Percentiles rank a stretch among this genome's conserved stretches.
phyloP scores from a whole-genome alignment of 2,888 invertebrate genomes.

The Yponomeuta malinellus region DNA sequence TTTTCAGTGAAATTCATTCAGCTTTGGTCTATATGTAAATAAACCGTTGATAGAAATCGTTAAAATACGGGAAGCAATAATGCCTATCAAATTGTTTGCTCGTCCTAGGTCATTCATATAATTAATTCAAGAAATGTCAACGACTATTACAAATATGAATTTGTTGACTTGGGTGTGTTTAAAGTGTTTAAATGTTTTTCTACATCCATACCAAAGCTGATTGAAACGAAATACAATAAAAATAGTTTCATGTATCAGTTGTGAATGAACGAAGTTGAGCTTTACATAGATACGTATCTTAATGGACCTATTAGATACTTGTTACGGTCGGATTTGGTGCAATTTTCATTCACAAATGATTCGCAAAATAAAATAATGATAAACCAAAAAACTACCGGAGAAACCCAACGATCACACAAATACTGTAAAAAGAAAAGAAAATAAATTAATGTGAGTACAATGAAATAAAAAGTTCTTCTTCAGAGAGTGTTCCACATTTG shows the following conservation, averaged over 20 bases:
- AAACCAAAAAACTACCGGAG: slow-evolving; percentile 66
- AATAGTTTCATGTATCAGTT: not conserved
- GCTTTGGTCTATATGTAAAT: no score
- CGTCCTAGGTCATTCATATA: no score
- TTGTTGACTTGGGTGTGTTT: no score
- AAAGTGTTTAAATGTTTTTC: no score
- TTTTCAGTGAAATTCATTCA: no score
- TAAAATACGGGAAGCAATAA: no score
- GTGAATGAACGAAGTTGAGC: not conserved
- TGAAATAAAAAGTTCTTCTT: slow-evolving; percentile 31
- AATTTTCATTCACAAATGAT: slow-evolving; percentile 8
- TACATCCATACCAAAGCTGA: no score
- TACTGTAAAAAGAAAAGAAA: slow-evolving; percentile 53
- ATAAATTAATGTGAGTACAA: slow-evolving; percentile 30
- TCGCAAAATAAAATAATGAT: slow-evolving; percentile 20
- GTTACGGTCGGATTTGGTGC: not conserved
- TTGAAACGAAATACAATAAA: not conserved
- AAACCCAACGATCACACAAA: slow-evolving; percentile 62
- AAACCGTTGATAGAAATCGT: no score
- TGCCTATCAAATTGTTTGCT: no score
- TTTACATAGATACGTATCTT: not conserved
- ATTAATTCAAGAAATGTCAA: no score
- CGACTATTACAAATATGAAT: no score
- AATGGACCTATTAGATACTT: no score
- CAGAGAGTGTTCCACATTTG: slow-evolving; percentile 11